A percentile compares a stretch with the other conserved stretches of the same genome.
Evolutionary conservation across 2,797 vertebrate genomes (phyloP).

Genomic region (Lutjanus campechanus): DNA sequence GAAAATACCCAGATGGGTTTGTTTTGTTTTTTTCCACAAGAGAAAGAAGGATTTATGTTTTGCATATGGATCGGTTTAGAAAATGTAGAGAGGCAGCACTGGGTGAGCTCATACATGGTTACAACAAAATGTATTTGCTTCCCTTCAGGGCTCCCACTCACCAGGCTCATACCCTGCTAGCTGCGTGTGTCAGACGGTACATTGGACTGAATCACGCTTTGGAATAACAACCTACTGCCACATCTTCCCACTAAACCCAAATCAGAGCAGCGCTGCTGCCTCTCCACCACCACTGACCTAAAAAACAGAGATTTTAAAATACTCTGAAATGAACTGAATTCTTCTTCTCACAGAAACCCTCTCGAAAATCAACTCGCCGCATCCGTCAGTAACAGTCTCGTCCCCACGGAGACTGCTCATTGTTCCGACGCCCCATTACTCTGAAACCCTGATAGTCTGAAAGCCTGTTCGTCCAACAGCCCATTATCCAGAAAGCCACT

Average conservation of each 20-base stretch:
- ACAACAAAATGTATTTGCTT: conserved; percentile 14
- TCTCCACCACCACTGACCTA: conserved; percentile 15
- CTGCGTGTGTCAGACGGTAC: conserved; percentile 27
- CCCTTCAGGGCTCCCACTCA: conserved; percentile 36
- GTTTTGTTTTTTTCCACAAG: background rate
- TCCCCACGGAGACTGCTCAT: conserved; percentile 1
- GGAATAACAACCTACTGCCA: conserved; percentile 30
- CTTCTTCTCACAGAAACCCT: background rate
- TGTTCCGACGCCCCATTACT: too few species aligned
- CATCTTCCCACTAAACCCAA: conserved; percentile 29
- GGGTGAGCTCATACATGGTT: conserved; percentile 10
- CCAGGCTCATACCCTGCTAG: background rate
- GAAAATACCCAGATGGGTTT: background rate
- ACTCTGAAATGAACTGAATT: background rate
- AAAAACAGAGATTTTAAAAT: conserved; percentile 3
- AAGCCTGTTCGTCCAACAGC: too few species aligned
- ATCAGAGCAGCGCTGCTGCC: conserved; percentile 17
- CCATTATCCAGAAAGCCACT: too few species aligned
- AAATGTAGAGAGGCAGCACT: background rate
- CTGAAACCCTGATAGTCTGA: too few species aligned
- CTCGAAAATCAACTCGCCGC: conserved; percentile 1
- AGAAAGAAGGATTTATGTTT: background rate
- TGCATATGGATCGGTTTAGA: background rate
- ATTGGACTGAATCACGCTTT: conserved; percentile 30
- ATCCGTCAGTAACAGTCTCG: background rate